These are phyloP conservation scores for Phyllotreta striolata DNA, from an alignment of 2,888 invertebrate genomes.

Conservation along the genomic window DNA sequence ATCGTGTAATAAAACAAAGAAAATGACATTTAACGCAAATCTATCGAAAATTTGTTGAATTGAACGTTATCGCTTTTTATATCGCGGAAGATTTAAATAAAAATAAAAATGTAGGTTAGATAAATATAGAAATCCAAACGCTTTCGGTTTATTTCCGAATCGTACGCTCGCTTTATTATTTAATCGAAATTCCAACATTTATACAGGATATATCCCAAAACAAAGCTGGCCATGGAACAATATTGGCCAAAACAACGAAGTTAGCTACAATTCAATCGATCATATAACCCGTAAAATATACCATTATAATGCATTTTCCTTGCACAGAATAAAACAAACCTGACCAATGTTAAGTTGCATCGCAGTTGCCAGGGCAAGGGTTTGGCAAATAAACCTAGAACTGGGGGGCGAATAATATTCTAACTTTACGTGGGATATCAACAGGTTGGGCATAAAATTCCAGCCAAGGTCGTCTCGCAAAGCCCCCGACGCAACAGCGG, in stretches of 20 bases:
- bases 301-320: no score
- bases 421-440: conserved; percentile 17
- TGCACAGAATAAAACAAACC: conserved; percentile 7
- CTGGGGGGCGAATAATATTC: not conserved
- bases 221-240: no score
- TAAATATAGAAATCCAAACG: conserved; percentile 15
- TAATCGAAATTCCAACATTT: not conserved
- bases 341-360: conserved; percentile 11
- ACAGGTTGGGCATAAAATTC: conserved; percentile 37
- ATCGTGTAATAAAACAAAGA: no score
- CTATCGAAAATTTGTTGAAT: not conserved
- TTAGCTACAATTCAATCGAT: no score
- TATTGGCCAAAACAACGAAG: no score
- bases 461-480: conserved; percentile 30
- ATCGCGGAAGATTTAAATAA: conserved; percentile 12
- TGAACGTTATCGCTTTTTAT: conserved; percentile 3
- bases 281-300: no score
- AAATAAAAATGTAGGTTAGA: conserved; percentile 23
- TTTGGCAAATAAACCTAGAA: no score
- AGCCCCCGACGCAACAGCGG: conserved; percentile 12
- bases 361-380: conserved; percentile 5
- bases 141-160: conserved; percentile 10
- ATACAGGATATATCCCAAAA: no score
- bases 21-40: no score
- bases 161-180: not conserved